These are phyloP conservation scores for Macaca mulatta DNA, from an alignment of 2,113 vertebrate genomes.

Conservation along the genomic window DNA sequence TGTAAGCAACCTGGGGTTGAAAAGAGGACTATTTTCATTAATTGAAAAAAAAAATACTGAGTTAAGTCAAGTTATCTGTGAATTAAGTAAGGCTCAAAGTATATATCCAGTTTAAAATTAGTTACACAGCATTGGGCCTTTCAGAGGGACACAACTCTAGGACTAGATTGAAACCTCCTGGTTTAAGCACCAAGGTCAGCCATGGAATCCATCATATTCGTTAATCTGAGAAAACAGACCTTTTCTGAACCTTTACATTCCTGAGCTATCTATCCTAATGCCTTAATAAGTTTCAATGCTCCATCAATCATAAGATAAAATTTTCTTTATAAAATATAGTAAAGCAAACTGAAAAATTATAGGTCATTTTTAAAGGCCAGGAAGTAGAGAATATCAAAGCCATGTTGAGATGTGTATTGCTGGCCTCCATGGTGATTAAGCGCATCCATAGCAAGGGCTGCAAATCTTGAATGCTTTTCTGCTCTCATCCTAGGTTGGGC, in stretches of 20 bases:
- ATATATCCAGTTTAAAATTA: constrained; percentile 59
- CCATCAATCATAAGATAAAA: not conserved
- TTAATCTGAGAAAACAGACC: constrained; percentile 45
- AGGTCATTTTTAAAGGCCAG: constrained; percentile 51
- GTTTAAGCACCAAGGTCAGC: constrained; percentile 69
- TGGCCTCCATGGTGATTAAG: constrained; percentile 22
- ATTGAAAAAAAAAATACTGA: constrained; percentile 58
- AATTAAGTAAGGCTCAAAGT: constrained; percentile 68
- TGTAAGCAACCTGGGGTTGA: constrained; percentile 74
- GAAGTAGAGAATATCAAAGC: constrained; percentile 46
- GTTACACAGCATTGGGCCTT: constrained; percentile 52
- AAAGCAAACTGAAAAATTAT: constrained; percentile 27
- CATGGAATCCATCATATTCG: constrained; percentile 17
- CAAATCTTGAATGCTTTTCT: constrained; percentile 45
- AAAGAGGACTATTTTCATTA: constrained; percentile 68
- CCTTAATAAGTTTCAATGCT: constrained; percentile 55
- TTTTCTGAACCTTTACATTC: constrained; percentile 58
- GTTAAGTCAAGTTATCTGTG: constrained; percentile 66
- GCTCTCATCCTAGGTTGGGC: not conserved
- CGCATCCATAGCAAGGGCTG: not conserved
- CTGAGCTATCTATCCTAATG: constrained; percentile 55
- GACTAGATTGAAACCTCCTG: constrained; percentile 49
- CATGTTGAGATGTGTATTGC: constrained; percentile 25
- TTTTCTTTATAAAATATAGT: constrained; percentile 43
- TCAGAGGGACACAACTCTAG: constrained; percentile 48